Evolutionary conservation across 2,113 vertebrate species (phyloP).

Genomic region (Vicugna pacos): DNA sequence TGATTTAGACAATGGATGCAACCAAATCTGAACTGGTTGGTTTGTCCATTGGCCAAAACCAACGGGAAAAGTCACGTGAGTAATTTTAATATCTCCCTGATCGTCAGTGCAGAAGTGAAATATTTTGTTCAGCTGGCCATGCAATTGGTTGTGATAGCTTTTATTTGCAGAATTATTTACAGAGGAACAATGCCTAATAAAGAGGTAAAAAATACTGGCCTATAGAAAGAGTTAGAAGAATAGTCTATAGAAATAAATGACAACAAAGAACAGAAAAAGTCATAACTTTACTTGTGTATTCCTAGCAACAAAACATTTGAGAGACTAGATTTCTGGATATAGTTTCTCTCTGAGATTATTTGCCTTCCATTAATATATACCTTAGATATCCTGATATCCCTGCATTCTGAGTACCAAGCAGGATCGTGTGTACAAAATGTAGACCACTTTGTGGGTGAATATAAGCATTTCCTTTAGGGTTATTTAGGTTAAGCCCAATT

Average conservation of each 20-base stretch:
- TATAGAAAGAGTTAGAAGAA: background rate
- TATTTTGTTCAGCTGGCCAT: conserved; percentile 39
- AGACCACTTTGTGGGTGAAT: background rate
- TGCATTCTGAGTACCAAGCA: background rate
- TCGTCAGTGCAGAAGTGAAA: conserved; percentile 50
- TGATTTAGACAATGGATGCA: background rate
- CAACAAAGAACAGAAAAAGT: background rate
- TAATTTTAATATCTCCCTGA: conserved; percentile 48
- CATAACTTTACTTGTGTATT: background rate
- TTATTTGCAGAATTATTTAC: conserved; percentile 48
- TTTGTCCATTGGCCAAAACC: background rate
- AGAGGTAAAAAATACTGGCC: background rate
- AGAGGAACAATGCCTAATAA: conserved; percentile 15
- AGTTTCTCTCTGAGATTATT: background rate
- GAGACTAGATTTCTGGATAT: background rate
- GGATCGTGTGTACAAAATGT: background rate
- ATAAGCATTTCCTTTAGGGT: background rate
- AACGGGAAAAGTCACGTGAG: background rate
- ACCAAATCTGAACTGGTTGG: background rate
- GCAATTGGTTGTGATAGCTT: conserved; percentile 33
- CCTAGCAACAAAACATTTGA: background rate
- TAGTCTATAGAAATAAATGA: background rate
- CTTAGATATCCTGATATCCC: background rate
- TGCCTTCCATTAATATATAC: background rate
- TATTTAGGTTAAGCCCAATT: background rate